These are phyloP conservation scores for Phalanger gymnotis DNA, from an alignment of 2,797 vertebrate genomes.

Conservation along the genomic window DNA sequence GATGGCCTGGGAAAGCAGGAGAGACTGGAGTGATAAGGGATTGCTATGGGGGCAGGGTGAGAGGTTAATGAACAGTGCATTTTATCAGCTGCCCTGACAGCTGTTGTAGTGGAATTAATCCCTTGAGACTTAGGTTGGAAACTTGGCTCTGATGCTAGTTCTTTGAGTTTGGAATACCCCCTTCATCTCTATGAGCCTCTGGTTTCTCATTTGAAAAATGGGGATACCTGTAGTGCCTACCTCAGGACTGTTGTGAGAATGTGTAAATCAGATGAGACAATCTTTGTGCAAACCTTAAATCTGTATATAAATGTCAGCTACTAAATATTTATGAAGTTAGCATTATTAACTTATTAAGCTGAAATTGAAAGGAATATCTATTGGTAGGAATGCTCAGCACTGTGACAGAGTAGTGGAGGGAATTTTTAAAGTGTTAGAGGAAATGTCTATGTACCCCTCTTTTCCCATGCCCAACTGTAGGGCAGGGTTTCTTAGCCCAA, in stretches of 20 bases:
- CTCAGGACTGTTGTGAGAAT: background rate
- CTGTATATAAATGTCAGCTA: background rate
- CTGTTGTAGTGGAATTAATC: background rate
- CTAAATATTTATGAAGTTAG: background rate
- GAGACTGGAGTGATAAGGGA: background rate
- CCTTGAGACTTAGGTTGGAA: background rate
- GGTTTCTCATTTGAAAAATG: background rate
- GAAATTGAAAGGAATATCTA: background rate
- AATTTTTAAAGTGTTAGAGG: background rate
- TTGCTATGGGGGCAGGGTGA: background rate
- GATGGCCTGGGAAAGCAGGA: background rate
- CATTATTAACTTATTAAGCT: background rate
- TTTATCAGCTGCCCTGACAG: background rate
- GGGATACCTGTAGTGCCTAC: background rate
- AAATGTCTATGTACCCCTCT: background rate
- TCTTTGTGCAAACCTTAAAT: background rate
- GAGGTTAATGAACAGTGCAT: background rate
- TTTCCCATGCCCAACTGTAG: background rate
- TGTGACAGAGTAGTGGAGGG: background rate
- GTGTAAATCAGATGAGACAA: background rate
- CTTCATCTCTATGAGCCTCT: background rate
- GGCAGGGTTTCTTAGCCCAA: background rate
- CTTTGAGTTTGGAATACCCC: background rate
- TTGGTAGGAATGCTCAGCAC: background rate
- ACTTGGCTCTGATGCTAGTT: background rate